These are phyloP conservation scores for Oedothorax gibbosus DNA, from an alignment of 1,140 invertebrate genomes.

Conservation along the genomic window DNA sequence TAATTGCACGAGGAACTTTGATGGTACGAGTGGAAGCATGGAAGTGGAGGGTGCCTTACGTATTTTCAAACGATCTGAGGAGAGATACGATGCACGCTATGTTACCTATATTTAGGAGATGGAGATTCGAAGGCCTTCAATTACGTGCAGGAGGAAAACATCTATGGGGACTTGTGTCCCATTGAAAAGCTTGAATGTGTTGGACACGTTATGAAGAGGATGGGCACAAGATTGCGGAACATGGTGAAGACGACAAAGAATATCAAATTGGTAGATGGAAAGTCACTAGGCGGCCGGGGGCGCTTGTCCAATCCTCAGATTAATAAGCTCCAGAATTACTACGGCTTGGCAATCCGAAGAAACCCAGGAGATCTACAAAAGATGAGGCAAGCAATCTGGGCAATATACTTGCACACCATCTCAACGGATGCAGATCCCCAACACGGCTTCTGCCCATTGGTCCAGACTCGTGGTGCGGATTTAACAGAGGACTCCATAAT, in stretches of 20 bases:
- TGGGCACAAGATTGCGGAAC: conserved; percentile 3
- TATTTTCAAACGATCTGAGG: conserved; percentile 54
- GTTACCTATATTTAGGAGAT: conserved; percentile 62
- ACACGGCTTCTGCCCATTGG: conserved; percentile 14
- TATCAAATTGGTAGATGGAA: conserved; percentile 4
- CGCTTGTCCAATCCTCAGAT: not conserved
- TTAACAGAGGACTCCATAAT: not conserved
- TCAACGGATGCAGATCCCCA: conserved; percentile 3
- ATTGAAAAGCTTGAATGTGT: conserved; percentile 17
- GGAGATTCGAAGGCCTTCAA: conserved; percentile 59
- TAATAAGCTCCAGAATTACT: conserved; percentile 15
- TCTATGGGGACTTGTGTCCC: conserved; percentile 44
- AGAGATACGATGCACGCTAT: conserved; percentile 54
- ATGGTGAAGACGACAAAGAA: not conserved
- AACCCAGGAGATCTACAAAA: not conserved
- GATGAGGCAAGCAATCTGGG: conserved; percentile 34
- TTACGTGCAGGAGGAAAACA: conserved; percentile 44
- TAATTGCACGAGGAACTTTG: conserved; percentile 56
- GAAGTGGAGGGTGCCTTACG: conserved; percentile 59
- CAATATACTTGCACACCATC: conserved; percentile 11
- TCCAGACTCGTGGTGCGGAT: conserved; percentile 8
- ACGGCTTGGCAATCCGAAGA: conserved; percentile 7
- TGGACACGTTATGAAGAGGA: conserved; percentile 30
- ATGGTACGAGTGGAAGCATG: conserved; percentile 59
- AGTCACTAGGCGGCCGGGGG: not conserved